Evolutionary conservation across 2,888 invertebrate species (phyloP).

Genomic region (Pseudanteris insignis): DNA sequence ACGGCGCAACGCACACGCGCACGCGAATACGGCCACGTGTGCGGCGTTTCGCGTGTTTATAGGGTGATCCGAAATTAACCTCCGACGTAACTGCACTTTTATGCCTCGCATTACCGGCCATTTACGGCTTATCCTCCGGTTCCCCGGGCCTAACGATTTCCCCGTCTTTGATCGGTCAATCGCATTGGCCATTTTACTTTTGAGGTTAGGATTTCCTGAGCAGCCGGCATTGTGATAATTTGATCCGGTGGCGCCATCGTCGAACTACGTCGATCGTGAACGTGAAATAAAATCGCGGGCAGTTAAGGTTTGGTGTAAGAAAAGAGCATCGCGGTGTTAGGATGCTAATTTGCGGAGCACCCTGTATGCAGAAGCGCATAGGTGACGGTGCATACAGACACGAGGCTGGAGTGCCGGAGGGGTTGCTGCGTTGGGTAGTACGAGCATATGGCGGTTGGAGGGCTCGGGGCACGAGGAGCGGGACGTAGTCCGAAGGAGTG

Average conservation of each 20-base stretch:
- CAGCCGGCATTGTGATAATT: no score
- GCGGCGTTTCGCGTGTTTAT: constrained; percentile 32
- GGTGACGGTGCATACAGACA: constrained; percentile 36
- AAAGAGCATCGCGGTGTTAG: constrained; percentile 35
- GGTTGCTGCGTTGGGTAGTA: constrained; percentile 40
- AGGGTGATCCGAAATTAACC: constrained; percentile 44
- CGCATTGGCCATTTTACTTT: no score
- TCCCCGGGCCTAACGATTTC: no score
- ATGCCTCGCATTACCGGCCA: constrained; percentile 30
- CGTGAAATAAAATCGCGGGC: no score
- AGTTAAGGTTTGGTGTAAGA: no score
- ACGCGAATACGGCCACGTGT: constrained; percentile 29
- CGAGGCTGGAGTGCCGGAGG: constrained; percentile 37
- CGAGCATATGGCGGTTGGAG: constrained; percentile 36
- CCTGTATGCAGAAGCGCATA: constrained; percentile 33
- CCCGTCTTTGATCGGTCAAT: no score
- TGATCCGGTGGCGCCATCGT: no score
- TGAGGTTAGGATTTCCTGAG: no score
- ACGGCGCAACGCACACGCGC: no score
- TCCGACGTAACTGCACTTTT: constrained; percentile 36
- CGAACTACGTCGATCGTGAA: no score
- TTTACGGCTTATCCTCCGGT: no score
- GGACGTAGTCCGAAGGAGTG: constrained; percentile 32
- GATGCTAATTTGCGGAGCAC: constrained; percentile 38
- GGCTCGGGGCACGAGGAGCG: constrained; percentile 28